phyloP scores from a whole-genome alignment of 2,113 vertebrate genomes.

The Psittacula cyanocephala region DNA sequence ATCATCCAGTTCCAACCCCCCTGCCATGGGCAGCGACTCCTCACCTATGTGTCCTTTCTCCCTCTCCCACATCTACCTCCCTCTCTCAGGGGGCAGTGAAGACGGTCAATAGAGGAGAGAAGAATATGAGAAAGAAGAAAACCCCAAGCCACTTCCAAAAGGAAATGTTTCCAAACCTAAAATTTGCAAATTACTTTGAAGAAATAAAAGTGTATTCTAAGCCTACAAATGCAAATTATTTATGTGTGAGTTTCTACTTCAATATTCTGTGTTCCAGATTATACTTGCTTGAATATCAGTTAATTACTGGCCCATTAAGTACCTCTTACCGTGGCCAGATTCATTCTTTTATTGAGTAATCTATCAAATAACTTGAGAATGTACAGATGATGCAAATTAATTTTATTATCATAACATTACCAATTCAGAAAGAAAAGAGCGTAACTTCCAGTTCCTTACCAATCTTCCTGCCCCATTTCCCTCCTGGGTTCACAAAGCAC shows the following conservation, averaged over 20 bases:
- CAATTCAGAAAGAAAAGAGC: not conserved
- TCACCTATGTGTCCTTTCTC: not conserved
- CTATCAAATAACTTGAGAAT: not conserved
- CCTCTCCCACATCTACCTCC: not conserved
- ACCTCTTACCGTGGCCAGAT: not conserved
- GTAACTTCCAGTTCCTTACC: not conserved
- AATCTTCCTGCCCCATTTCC: not conserved
- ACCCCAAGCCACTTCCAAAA: not conserved
- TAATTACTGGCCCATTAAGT: not conserved
- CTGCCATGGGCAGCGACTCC: not conserved
- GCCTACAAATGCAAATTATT: not conserved
- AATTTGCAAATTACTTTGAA: not conserved
- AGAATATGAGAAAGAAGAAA: not conserved
- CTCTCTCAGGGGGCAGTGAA: not conserved
- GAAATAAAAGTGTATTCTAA: not conserved
- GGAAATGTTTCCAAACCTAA: not conserved
- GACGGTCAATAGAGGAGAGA: not conserved
- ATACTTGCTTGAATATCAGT: not conserved
- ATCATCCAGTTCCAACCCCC: not conserved
- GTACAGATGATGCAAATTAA: not conserved
- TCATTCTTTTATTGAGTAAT: not conserved
- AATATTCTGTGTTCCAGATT: not conserved
- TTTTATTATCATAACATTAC: not conserved
- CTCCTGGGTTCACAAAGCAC: not conserved
- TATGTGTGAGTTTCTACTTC: not conserved